Conservation (phyloP, 2,888 invertebrate genomes). For the Hirtodrosophila duncani region DNA sequence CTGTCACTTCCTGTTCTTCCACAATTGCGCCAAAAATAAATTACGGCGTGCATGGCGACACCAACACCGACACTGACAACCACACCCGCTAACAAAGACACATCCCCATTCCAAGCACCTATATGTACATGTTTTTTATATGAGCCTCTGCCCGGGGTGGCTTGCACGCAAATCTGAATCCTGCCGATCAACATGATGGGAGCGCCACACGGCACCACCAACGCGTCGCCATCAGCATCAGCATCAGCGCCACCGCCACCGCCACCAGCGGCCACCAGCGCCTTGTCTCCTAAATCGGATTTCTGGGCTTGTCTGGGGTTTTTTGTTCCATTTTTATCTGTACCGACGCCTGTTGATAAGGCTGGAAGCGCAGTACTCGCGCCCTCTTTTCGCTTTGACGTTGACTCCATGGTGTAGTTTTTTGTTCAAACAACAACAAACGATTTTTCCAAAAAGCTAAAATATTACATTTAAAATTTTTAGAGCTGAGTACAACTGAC, state of each 20-base stretch:
- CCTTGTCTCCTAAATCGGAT: conserved; percentile 43
- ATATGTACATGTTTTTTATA: conserved; percentile 14
- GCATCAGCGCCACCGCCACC: background rate
- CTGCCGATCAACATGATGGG: conserved; percentile 44
- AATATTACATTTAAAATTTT: no score
- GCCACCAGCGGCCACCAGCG: background rate
- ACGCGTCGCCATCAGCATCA: conserved; percentile 11
- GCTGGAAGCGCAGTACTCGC: conserved; percentile 5
- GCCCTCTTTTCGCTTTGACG: conserved; percentile 30
- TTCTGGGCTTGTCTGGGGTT: conserved; percentile 33
- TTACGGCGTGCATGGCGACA: conserved; percentile 45
- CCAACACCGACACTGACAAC: conserved; percentile 23
- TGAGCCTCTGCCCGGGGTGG: conserved; percentile 8
- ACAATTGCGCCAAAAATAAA: conserved; percentile 61
- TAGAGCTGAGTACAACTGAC: no score
- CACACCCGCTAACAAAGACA: conserved; percentile 31
- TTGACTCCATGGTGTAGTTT: conserved; percentile 57
- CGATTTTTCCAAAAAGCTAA: no score
- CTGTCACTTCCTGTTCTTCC: conserved; percentile 16
- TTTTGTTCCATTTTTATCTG: conserved; percentile 32
- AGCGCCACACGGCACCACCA: conserved; percentile 20
- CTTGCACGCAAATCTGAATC: conserved; percentile 25
- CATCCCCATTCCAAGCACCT: conserved; percentile 34
- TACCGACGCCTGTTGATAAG: conserved; percentile 54
- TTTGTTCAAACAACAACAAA: conserved; percentile 45